A percentile compares a stretch with the other conserved stretches of the same genome.
phyloP scores from a whole-genome alignment of 2,888 invertebrate genomes.

The Spialia ferax region DNA sequence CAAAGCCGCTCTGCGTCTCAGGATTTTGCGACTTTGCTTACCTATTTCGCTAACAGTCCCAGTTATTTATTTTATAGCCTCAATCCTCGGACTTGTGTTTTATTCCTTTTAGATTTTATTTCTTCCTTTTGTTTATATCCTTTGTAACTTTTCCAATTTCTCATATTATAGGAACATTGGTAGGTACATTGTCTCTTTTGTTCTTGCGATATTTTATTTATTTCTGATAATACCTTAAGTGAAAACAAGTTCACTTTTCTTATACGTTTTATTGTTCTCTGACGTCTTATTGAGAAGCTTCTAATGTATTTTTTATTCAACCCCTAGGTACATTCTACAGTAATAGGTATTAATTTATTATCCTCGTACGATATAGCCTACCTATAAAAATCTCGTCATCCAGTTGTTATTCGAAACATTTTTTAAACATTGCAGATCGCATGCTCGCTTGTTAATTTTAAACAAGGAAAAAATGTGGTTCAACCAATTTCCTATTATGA shows the following conservation, averaged over 20 bases:
- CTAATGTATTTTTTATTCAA: neutral
- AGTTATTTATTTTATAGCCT: slow-evolving; percentile 54
- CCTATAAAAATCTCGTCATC: no score
- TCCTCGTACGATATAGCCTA: no score
- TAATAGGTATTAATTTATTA: no score
- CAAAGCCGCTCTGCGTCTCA: slow-evolving; percentile 47
- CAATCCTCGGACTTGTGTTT: slow-evolving; percentile 50
- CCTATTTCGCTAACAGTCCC: slow-evolving; percentile 53
- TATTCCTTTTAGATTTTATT: slow-evolving; percentile 45
- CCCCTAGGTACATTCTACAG: no score
- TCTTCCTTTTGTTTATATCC: slow-evolving; percentile 41
- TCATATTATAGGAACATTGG: slow-evolving; percentile 40
- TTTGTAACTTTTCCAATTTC: slow-evolving; percentile 45
- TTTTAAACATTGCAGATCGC: no score
- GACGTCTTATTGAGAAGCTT: neutral
- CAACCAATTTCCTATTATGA: no score
- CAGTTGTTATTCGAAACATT: no score
- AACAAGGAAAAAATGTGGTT: no score
- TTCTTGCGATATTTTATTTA: slow-evolving; percentile 7
- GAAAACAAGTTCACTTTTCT: neutral
- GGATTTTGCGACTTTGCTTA: slow-evolving; percentile 54
- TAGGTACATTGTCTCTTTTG: slow-evolving; percentile 41
- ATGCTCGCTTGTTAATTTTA: no score
- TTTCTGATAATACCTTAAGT: neutral
- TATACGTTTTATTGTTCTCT: neutral